phyloP scores from a whole-genome alignment of 2,888 invertebrate genomes.

The Andrena marginata region DNA sequence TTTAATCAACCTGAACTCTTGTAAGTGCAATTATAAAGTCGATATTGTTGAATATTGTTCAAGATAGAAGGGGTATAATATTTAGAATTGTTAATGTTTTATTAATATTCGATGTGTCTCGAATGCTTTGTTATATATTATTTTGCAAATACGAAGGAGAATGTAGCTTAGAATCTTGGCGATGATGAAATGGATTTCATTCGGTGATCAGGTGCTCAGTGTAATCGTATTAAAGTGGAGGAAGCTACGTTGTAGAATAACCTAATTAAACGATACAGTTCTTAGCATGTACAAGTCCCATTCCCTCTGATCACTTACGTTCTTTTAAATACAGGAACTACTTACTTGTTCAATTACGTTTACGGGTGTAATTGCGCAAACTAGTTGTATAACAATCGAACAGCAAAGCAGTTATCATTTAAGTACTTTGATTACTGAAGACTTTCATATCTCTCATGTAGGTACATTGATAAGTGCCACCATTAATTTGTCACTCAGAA shows the following conservation, averaged over 20 bases:
- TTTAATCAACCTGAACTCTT: no score
- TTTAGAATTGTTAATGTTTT: no score
- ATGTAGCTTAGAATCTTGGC: background rate
- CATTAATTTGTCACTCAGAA: no score
- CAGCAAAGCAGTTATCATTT: background rate
- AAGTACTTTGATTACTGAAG: background rate
- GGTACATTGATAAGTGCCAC: no score
- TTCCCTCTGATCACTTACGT: conserved; percentile 20
- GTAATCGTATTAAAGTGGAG: background rate
- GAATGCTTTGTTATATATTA: no score
- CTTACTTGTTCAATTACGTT: conserved; percentile 27
- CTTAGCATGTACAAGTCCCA: conserved; percentile 8
- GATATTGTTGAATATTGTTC: no score
- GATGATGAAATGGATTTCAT: background rate
- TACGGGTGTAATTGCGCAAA: background rate
- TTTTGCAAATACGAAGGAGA: no score
- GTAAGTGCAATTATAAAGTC: no score
- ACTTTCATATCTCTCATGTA: background rate
- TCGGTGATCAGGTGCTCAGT: background rate
- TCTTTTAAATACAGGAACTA: conserved; percentile 31
- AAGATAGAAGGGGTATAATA: no score
- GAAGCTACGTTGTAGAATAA: background rate
- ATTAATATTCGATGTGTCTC: no score
- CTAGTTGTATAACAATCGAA: background rate
- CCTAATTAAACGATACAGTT: conserved; percentile 27